Evolutionary conservation across 2,888 invertebrate species (phyloP), one percentile per base, ranked within the genome.

Genomic region (Criorhina ranunculi): DNA sequence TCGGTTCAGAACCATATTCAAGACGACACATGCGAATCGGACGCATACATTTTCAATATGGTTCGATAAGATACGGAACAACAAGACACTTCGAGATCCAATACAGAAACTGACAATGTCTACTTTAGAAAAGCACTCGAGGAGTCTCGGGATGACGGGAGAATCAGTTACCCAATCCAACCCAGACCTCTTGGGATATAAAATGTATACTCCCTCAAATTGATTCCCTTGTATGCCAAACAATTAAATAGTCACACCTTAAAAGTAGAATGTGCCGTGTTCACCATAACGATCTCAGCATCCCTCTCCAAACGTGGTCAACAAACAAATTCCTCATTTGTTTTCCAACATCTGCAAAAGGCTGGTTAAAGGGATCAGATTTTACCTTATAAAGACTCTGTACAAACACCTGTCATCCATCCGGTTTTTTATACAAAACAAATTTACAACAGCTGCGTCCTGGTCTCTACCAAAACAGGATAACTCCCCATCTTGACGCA

Each of bases 381-480:
- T 49, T 59, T 35, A 1, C 35, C 31, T 17, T 42, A 19, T 9
- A 60, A 42, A 60, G 29, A 31, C 37, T 31, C 24, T 15, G 8
- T 12, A 19, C 57, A 46, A 60, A 60, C 77, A 77, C 77, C 77
- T 77, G 77, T 77, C 77, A 55, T 60, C 53, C 69, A 60, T 69
- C 44, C 44, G 77, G 60, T 42, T 60, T 53, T n/a, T 24, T 24
- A 24, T 24, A 29, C 0, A 2, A 6, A 6, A n/a, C 9, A 33
- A 5, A 69, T 37, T 51, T 59, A 24, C n/a, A 17, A 51, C 81
- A 82, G 42, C 77, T 82, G 82, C 72, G 77, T 64, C 70, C 51
- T 72, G 49, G 24, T 19, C 42, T 12, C 37, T 8, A 8, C 24
- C 11, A 42, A 44, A 62, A 19, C 8, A 60, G 11, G 42, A 53